phyloP scores from a whole-genome alignment of 2,797 vertebrate genomes.

The Tokudaia muenninki region DNA sequence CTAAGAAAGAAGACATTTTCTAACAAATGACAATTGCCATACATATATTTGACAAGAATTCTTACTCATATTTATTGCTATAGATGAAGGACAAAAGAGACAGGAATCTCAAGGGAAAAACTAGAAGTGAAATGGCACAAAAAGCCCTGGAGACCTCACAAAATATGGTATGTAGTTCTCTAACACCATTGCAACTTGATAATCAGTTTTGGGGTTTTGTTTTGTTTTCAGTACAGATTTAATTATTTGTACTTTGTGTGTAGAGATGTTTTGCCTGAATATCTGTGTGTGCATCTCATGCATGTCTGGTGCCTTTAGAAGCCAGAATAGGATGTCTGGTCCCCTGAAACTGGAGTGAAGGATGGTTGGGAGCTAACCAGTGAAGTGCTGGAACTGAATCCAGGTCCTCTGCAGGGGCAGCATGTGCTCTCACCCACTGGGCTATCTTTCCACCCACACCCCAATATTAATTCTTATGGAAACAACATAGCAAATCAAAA shows the following conservation, averaged over 20 bases:
- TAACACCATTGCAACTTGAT: background rate
- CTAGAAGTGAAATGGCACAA: background rate
- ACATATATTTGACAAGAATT: background rate
- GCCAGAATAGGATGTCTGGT: background rate
- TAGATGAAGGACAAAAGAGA: background rate
- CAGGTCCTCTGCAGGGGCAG: background rate
- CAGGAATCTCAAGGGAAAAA: background rate
- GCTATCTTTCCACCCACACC: no score
- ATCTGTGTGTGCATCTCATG: no score
- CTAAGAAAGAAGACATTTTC: background rate
- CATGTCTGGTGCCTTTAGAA: background rate
- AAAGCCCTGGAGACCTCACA: background rate
- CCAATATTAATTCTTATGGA: background rate
- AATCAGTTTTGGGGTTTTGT: background rate
- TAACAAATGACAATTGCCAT: background rate
- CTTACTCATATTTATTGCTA: background rate
- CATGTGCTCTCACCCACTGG: background rate
- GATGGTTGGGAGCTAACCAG: no score
- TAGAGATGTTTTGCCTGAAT: background rate
- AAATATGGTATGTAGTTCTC: background rate
- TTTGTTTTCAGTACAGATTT: background rate
- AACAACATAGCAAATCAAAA: background rate
- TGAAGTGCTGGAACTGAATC: background rate
- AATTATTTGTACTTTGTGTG: background rate
- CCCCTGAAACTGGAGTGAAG: background rate